Base-by-base conservation (phyloP, 1,140 invertebrate genomes). In the Eumeta japonica region DNA sequence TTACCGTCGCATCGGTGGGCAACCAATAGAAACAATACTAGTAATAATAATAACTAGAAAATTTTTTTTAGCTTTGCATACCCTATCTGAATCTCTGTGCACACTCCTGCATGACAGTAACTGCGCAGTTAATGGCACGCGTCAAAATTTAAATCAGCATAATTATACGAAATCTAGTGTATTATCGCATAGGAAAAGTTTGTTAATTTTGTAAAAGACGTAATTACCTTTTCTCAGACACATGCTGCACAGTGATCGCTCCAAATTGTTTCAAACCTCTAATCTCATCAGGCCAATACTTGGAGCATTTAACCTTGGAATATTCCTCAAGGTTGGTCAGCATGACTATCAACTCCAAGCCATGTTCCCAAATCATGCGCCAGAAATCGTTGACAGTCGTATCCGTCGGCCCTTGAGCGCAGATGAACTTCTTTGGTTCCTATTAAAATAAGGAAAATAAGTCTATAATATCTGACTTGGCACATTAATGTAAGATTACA, bases 311-410 rank as follows among this genome's bases (percentile, higher is more conserved):
- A 0, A 89, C 88, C 71, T 92, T 92, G 44, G 90, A 93, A 57
- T 94, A 92, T 75, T 96, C 93, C 62, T 95, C 92, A 10, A 95
- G 79, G 65, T 94, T 94, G 4, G 92, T 95, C 16, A 97, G 71
- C 94, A 97, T 97, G 9, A 97, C 83, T 46, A 98, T 91, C 36
- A 94, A 79, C 60, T 92, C 86, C 29, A 94, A 77, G 50, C 91
- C 88, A 49, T 96, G 91, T 70, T 98, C 94, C 92, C 94, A 97
- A 41, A 97, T 89, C 92, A 98, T 95, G 37, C 92, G 80, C 95
- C 95, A 98, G 70, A 97, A 97, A 63, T 98, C 94, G 48, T 85
- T 86, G 1, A 96, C 87, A 0, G 94, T 97, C 16, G 88, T 86
- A 36, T 95, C 89, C 79, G 96, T 90, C 0, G 95, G 95, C 0